These are phyloP conservation scores for Temnothorax unifasciatus DNA, from an alignment of 2,888 invertebrate genomes.

Conservation along the genomic window DNA sequence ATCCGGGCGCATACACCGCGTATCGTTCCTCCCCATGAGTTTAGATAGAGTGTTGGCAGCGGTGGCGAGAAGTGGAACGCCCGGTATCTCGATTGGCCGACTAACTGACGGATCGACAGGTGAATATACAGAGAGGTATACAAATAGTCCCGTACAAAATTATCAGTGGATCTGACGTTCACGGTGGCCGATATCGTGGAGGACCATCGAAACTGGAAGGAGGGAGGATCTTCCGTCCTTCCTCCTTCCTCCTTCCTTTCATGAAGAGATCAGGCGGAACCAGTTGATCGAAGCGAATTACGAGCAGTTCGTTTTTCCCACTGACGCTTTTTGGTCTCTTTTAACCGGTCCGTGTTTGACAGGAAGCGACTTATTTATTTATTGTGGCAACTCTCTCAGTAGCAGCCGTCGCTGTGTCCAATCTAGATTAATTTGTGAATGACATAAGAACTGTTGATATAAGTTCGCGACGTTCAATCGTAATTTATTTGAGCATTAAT, in stretches of 20 bases:
- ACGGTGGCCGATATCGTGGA: slow-evolving; percentile 74
- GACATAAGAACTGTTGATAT: slow-evolving; percentile 37
- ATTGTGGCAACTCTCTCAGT: slow-evolving; percentile 29
- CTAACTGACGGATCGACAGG: slow-evolving; percentile 75
- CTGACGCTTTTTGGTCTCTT: slow-evolving; percentile 38
- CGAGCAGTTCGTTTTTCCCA: slow-evolving; percentile 58
- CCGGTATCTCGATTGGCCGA: slow-evolving; percentile 71
- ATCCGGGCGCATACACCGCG: slow-evolving; percentile 15
- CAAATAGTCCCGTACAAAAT: slow-evolving; percentile 76
- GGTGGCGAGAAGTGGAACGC: slow-evolving; percentile 73
- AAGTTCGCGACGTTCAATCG: neutral
- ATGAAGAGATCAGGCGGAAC: slow-evolving; percentile 72
- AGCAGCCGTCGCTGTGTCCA: slow-evolving; percentile 19
- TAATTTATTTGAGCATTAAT: slow-evolving; percentile 16
- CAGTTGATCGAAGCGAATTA: slow-evolving; percentile 69
- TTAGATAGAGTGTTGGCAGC: slow-evolving; percentile 67
- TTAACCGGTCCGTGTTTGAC: slow-evolving; percentile 8
- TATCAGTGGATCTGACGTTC: slow-evolving; percentile 76
- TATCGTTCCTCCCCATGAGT: slow-evolving; percentile 47
- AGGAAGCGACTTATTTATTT: slow-evolving; percentile 42
- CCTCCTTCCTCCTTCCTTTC: slow-evolving; percentile 59
- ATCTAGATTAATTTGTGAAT: slow-evolving; percentile 43
- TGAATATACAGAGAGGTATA: slow-evolving; percentile 72
- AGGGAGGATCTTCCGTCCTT: no score
- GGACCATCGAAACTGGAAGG: slow-evolving; percentile 62